Evolutionary conservation across 2,113 vertebrate genomes (phyloP).

Genomic region (Protobothrops mucrosquamatus): DNA sequence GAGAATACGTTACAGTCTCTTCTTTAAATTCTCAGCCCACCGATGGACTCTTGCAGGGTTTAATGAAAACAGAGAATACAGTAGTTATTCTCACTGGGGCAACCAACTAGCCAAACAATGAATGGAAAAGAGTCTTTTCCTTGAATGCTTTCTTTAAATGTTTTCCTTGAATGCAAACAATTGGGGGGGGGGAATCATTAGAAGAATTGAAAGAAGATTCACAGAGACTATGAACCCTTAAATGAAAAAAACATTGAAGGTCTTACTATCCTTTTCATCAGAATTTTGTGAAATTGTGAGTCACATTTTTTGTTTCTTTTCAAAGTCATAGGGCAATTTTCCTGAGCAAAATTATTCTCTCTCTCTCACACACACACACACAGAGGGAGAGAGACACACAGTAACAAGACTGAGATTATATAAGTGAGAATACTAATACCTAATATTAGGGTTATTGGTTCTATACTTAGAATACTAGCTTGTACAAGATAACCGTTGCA

Average conservation of each 20-base stretch:
- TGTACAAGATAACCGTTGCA: not conserved
- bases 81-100: not conserved
- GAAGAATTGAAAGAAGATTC: not conserved
- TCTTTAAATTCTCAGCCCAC: not conserved
- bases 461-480: not conserved
- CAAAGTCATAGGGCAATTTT: not conserved
- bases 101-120: not conserved
- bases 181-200: fast-evolving
- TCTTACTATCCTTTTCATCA: not conserved
- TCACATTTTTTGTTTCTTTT: not conserved
- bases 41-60: not conserved
- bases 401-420: not conserved
- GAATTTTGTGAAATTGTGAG: not conserved
- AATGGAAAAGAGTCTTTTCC: not conserved
- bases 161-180: not conserved
- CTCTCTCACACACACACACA: no score
- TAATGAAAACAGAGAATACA: not conserved
- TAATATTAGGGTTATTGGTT: not conserved
- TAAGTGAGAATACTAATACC: not conserved
- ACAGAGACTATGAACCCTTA: not conserved
- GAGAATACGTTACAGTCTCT: not conserved
- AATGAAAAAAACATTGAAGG: not conserved
- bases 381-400: not conserved
- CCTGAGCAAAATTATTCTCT: not conserved
- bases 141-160: not conserved